Evolutionary conservation across 2,113 vertebrate species (phyloP).

Genomic region (Brachirus orientalis): DNA sequence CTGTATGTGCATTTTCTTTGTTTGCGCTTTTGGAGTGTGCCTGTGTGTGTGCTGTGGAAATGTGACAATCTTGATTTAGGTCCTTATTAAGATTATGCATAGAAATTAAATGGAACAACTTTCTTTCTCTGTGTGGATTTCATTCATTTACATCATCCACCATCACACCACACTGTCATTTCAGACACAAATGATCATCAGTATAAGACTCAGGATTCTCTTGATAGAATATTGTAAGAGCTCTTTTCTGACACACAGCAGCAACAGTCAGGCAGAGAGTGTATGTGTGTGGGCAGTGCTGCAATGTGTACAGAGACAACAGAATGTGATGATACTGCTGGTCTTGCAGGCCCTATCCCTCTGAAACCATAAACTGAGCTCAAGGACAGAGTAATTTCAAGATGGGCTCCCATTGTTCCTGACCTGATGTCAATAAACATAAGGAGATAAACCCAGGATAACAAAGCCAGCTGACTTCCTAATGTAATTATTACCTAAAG

Average conservation of each 20-base stretch:
- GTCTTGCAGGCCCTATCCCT: constrained; percentile 58
- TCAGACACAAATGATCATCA: background rate
- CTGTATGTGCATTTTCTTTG: constrained; percentile 76
- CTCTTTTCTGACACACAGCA: constrained; percentile 48
- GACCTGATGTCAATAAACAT: constrained; percentile 54
- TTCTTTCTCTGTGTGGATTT: constrained; percentile 70
- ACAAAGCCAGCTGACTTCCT: constrained; percentile 22
- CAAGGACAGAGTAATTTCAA: constrained; percentile 65
- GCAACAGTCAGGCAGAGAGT: constrained; percentile 47
- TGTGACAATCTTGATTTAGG: constrained; percentile 87
- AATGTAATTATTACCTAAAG: constrained; percentile 27
- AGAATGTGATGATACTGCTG: constrained; percentile 72
- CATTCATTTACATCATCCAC: constrained; percentile 39
- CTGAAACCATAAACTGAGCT: constrained; percentile 68
- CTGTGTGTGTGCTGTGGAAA: constrained; percentile 83
- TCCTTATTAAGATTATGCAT: constrained; percentile 82
- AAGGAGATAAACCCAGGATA: constrained; percentile 42
- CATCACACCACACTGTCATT: no score
- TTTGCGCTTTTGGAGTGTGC: constrained; percentile 73
- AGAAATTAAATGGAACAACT: constrained; percentile 84
- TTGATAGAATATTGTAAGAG: constrained; percentile 28
- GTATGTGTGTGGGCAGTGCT: constrained; percentile 45
- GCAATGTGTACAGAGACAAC: constrained; percentile 79
- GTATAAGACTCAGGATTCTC: background rate
- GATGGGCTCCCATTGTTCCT: constrained; percentile 58